Conservation (phyloP, 1,140 invertebrate species). For the Drosophila dunni region DNA sequence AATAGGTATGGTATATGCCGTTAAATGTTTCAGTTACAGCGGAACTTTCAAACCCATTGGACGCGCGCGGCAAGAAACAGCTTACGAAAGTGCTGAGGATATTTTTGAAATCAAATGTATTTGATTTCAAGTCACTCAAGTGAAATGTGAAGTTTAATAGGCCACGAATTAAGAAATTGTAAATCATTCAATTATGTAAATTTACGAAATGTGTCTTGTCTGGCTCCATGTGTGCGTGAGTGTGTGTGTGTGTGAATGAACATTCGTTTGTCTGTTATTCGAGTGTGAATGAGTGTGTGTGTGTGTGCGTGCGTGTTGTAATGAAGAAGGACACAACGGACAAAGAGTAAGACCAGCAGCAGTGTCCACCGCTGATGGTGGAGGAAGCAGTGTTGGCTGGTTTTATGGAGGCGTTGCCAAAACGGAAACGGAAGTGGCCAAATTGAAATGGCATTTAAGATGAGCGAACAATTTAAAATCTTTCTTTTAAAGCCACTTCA, state of each 20-base stretch:
- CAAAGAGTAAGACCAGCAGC: constrained; percentile 51
- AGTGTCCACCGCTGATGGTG: background rate
- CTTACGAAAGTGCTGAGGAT: constrained; percentile 37
- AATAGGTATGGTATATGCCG: constrained; percentile 38
- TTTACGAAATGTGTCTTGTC: constrained; percentile 25
- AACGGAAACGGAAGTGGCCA: constrained; percentile 76
- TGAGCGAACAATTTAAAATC: constrained; percentile 50
- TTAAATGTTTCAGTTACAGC: constrained; percentile 68
- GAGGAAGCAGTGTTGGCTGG: background rate
- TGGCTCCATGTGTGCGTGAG: constrained; percentile 1
- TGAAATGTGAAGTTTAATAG: constrained; percentile 58
- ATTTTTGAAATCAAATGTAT: constrained; percentile 68
- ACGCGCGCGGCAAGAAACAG: constrained; percentile 55
- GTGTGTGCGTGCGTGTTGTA: constrained; percentile 39
- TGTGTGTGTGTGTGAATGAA: constrained; percentile 25
- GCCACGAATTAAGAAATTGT: constrained; percentile 26
- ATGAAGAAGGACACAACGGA: constrained; percentile 71
- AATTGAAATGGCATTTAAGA: constrained; percentile 82
- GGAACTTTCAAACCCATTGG: constrained; percentile 69
- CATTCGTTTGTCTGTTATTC: constrained; percentile 12
- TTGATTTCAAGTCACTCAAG: constrained; percentile 36
- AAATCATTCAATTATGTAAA: constrained; percentile 45
- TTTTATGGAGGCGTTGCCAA: constrained; percentile 10
- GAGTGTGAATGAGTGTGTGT: constrained; percentile 32
- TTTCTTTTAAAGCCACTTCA: constrained; percentile 38